phyloP scores from a whole-genome alignment of 2,113 vertebrate species.

The Brachyistius frenatus region DNA sequence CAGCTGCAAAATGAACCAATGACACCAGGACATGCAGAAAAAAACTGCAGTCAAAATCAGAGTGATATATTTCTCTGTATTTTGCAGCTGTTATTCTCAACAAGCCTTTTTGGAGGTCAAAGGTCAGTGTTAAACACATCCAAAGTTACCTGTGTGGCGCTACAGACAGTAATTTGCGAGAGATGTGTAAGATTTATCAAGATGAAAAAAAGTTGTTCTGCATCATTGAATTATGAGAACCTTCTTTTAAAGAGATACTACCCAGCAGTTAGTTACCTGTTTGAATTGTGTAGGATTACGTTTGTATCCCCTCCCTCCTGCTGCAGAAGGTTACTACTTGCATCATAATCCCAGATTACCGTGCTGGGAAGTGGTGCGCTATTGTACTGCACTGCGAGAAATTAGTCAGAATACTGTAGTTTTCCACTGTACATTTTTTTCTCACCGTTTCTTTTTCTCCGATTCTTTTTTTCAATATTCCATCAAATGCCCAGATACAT shows the following conservation, averaged over 20 bases:
- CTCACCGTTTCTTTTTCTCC: too few relatives aligned
- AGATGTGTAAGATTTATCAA: constrained; percentile 15
- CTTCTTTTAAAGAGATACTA: constrained; percentile 18
- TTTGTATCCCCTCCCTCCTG: constrained; percentile 46
- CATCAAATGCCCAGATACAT: not conserved
- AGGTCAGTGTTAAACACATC: not conserved
- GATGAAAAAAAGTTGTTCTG: constrained; percentile 5
- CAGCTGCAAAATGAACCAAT: not conserved
- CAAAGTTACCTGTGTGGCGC: not conserved
- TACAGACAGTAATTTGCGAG: constrained; percentile 12
- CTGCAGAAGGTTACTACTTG: constrained; percentile 28
- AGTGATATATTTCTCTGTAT: not conserved
- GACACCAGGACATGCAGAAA: not conserved
- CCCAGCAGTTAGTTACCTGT: constrained; percentile 16
- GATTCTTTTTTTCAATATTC: not conserved
- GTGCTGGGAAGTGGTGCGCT: constrained; percentile 6
- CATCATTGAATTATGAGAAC: constrained; percentile 1
- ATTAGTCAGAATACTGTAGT: not conserved
- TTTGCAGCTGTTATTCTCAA: not conserved
- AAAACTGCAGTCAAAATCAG: not conserved
- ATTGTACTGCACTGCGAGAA: constrained; percentile 1
- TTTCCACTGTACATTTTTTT: too few relatives aligned
- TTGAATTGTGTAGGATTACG: constrained; percentile 64
- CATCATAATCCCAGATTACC: constrained; percentile 80
- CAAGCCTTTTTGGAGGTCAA: not conserved